Conservation (phyloP, 2,797 vertebrate species). For the Esox masquinongy region DNA sequence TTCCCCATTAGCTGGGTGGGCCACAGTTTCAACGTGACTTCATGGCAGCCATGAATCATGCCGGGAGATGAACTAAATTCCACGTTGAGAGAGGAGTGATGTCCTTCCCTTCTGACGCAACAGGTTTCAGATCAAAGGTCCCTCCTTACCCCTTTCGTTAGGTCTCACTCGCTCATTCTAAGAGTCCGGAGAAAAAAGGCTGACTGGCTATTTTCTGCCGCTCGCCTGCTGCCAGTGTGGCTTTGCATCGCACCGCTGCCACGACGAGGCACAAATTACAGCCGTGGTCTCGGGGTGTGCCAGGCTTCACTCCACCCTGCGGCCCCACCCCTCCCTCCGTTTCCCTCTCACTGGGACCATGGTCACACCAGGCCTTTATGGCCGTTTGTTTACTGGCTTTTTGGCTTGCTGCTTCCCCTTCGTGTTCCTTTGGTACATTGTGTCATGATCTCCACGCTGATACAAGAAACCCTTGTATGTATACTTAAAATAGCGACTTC, state of each 20-base stretch:
- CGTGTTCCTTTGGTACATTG: constrained; percentile 37
- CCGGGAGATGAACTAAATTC: constrained; percentile 35
- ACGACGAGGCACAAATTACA: constrained; percentile 76
- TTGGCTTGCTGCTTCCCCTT: constrained; percentile 45
- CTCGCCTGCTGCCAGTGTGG: constrained; percentile 73
- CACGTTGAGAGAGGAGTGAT: constrained; percentile 15
- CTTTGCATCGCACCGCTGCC: constrained; percentile 68
- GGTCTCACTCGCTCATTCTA: constrained; percentile 35
- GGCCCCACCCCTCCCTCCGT: constrained; percentile 37
- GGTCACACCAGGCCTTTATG: constrained; percentile 32
- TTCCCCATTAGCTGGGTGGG: constrained; percentile 43
- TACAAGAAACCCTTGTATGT: not conserved
- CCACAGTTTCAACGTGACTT: constrained; percentile 34
- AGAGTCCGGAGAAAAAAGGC: constrained; percentile 51
- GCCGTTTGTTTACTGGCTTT: constrained; percentile 27
- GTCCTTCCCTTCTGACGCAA: constrained; percentile 46
- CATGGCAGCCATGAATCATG: constrained; percentile 47
- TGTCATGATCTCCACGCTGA: constrained; percentile 35
- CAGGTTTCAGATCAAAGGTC: constrained; percentile 42
- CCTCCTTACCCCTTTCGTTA: constrained; percentile 25
- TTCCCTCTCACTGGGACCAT: constrained; percentile 38
- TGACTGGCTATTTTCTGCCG: constrained; percentile 70
- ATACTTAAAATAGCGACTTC: not conserved
- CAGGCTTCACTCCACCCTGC: constrained; percentile 47
- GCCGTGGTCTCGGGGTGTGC: constrained; percentile 56